Conservation (phyloP, 2,888 invertebrate species). For the Eledona agricola region DNA sequence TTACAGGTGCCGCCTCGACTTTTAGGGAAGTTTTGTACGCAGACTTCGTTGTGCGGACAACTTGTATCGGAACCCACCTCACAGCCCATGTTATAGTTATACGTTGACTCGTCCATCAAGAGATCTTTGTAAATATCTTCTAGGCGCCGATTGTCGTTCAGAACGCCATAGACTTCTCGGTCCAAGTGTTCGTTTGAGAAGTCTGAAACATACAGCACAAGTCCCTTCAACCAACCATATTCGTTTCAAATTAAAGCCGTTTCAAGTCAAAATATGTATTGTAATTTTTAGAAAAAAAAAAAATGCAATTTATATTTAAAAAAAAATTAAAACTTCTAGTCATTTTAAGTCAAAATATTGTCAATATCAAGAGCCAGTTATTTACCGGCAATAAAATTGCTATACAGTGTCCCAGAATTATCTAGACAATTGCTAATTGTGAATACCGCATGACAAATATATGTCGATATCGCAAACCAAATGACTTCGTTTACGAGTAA, state of each 20-base stretch:
- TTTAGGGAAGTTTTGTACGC: slow-evolving; percentile 67
- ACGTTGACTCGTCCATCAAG: slow-evolving; percentile 62
- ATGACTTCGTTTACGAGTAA: too few relatives aligned
- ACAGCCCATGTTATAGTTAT: slow-evolving; percentile 62
- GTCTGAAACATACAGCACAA: slow-evolving; percentile 18
- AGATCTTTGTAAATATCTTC: slow-evolving; percentile 50
- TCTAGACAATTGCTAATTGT: too few relatives aligned
- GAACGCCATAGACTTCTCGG: slow-evolving; percentile 39
- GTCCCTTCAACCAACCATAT: neutral
- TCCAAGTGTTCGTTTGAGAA: slow-evolving; percentile 34
- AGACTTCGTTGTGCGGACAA: slow-evolving; percentile 77
- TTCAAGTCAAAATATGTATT: neutral
- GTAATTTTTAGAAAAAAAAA: too few relatives aligned
- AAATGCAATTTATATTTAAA: too few relatives aligned
- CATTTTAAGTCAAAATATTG: too few relatives aligned
- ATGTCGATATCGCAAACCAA: too few relatives aligned
- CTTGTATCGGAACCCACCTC: slow-evolving; percentile 67
- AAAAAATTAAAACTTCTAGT: too few relatives aligned
- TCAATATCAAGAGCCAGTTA: too few relatives aligned
- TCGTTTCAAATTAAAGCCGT: neutral
- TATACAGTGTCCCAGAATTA: too few relatives aligned
- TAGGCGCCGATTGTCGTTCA: slow-evolving; percentile 39
- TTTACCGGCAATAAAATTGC: too few relatives aligned
- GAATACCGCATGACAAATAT: too few relatives aligned
- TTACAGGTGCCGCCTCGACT: slow-evolving; percentile 71